Percentiles rank a stretch among this genome's conserved stretches.
These are phyloP conservation scores for Molossus molossus DNA, from an alignment of 2,797 vertebrate species.

Conservation along the genomic window DNA sequence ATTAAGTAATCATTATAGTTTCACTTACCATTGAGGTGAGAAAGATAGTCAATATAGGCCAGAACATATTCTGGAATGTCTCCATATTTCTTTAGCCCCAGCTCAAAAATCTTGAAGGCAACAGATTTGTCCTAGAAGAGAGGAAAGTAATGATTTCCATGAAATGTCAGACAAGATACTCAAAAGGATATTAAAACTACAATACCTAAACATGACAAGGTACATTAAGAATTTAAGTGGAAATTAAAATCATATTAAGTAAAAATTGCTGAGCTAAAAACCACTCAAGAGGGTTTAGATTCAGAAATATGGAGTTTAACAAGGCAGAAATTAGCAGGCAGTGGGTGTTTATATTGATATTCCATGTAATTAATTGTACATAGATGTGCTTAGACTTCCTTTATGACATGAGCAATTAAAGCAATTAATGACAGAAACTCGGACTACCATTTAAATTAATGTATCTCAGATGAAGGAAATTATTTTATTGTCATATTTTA, in stretches of 20 bases:
- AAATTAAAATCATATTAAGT: slow-evolving; percentile 55
- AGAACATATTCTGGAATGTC: slow-evolving; percentile 99
- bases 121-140: slow-evolving; percentile 97
- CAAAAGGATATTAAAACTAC: slow-evolving; percentile 61
- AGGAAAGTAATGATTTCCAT: slow-evolving; percentile 62
- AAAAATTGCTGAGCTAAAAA: slow-evolving; percentile 65
- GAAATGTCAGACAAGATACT: slow-evolving; percentile 52
- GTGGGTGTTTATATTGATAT: not conserved
- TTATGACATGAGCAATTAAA: slow-evolving; percentile 64
- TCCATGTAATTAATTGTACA: slow-evolving; percentile 37
- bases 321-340: slow-evolving; percentile 25
- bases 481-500: not conserved
- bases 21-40: slow-evolving; percentile 97
- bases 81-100: slow-evolving; percentile 99
- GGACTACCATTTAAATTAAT: slow-evolving; percentile 26
- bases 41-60: slow-evolving; percentile 99
- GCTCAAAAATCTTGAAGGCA: slow-evolving; percentile 99
- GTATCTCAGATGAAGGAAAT: slow-evolving; percentile 57
- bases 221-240: slow-evolving; percentile 58
- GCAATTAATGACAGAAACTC: slow-evolving; percentile 39
- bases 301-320: slow-evolving; percentile 37
- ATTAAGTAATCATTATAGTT: slow-evolving; percentile 60
- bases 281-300: not conserved
- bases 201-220: slow-evolving; percentile 40
- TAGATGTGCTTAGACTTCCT: slow-evolving; percentile 16